phyloP scores from a whole-genome alignment of 2,797 vertebrate genomes.

The Tiaroga cobitis region DNA sequence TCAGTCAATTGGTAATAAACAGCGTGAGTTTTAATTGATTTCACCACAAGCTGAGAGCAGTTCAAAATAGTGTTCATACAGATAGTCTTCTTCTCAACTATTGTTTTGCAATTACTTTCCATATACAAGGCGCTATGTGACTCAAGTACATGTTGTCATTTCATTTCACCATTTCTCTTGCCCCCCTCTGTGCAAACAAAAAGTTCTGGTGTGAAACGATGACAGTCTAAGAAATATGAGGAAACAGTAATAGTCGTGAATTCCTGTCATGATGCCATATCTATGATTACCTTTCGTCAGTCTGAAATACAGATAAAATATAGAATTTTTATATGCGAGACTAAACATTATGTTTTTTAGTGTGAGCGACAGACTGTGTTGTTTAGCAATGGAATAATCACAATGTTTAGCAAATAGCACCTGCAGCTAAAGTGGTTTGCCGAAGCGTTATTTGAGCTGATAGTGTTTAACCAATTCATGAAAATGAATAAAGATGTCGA shows the following conservation, averaged over 20 bases:
- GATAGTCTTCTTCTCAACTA: constrained; percentile 36
- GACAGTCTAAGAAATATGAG: constrained; percentile 14
- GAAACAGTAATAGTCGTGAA: constrained; percentile 17
- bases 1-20: constrained; percentile 64
- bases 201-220: constrained; percentile 18
- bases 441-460: neutral
- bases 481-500: constrained; percentile 15
- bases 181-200: constrained; percentile 17
- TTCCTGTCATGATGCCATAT: constrained; percentile 22
- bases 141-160: constrained; percentile 41
- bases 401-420: constrained; percentile 19
- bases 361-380: neutral
- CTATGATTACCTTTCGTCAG: neutral
- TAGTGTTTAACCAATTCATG: constrained; percentile 2
- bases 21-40: constrained; percentile 66
- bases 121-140: neutral
- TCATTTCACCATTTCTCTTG: constrained; percentile 13
- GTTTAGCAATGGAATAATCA: neutral
- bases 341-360: neutral
- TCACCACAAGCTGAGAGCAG: constrained; percentile 64
- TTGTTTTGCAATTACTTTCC: constrained; percentile 50
- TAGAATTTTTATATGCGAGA: neutral
- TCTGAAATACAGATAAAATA: neutral
- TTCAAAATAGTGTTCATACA: constrained; percentile 57
- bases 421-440: neutral